Percentiles rank a stretch among this genome's conserved stretches.
phyloP scores from a whole-genome alignment of 2,113 vertebrate genomes.

The Diphyllodes magnificus region DNA sequence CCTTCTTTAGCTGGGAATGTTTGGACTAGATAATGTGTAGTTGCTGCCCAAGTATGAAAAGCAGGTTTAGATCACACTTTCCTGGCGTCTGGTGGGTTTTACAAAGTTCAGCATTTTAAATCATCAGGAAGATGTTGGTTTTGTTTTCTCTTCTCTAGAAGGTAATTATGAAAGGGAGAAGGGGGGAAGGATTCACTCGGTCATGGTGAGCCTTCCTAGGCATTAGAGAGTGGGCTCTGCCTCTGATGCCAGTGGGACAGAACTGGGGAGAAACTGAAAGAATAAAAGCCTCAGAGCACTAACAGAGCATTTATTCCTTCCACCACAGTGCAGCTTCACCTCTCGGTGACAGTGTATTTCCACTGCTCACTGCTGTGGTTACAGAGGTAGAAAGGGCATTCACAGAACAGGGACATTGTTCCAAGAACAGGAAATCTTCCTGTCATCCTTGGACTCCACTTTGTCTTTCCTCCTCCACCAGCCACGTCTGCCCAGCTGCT shows the following conservation, averaged over 20 bases:
- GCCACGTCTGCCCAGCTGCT: neutral
- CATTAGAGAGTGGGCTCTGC: neutral
- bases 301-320: neutral
- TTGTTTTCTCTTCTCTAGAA: neutral
- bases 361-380: neutral
- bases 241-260: neutral
- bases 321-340: neutral
- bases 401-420: neutral
- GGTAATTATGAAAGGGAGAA: neutral
- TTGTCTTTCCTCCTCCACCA: neutral
- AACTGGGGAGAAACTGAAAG: neutral
- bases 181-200: accelerated
- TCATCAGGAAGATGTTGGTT: neutral
- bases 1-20: neutral
- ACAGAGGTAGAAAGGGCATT: neutral
- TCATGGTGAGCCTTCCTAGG: neutral
- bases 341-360: neutral
- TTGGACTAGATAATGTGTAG: neutral
- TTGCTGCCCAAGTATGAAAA: neutral
- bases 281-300: neutral
- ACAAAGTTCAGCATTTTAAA: neutral
- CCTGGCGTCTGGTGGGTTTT: neutral
- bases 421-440: neutral
- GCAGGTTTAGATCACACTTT: neutral
- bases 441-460: neutral